Evolutionary conservation across 1,140 invertebrate species (phyloP).

Genomic region (Drosophila virilis): DNA sequence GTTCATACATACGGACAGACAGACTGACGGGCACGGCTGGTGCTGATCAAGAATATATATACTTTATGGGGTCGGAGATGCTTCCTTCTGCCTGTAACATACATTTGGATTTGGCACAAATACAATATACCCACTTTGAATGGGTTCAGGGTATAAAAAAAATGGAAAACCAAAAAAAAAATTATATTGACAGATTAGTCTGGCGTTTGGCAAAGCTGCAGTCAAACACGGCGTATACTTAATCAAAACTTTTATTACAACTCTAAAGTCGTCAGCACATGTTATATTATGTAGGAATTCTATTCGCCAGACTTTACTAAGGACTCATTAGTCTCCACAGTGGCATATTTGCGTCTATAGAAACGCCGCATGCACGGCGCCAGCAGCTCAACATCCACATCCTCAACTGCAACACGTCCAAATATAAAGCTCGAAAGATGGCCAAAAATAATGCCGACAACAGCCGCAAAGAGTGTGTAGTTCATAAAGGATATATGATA

Average conservation of each 20-base stretch:
- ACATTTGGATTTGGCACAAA: too few relatives aligned
- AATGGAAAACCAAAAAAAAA: neutral
- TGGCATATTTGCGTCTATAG: conserved; percentile 48
- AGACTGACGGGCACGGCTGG: too few relatives aligned
- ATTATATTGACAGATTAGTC: neutral
- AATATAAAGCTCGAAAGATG: conserved; percentile 54
- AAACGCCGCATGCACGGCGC: conserved; percentile 61
- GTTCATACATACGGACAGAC: too few relatives aligned
- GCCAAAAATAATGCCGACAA: conserved; percentile 40
- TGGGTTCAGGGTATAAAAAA: too few relatives aligned
- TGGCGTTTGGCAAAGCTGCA: conserved; percentile 2
- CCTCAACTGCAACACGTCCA: conserved; percentile 49
- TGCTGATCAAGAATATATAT: too few relatives aligned
- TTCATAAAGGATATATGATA: conserved; percentile 73
- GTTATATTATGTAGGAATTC: conserved; percentile 43
- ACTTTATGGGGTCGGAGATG: too few relatives aligned
- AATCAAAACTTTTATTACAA: conserved; percentile 33
- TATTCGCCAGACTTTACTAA: conserved; percentile 19
- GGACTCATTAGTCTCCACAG: conserved; percentile 55
- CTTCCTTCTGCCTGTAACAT: too few relatives aligned
- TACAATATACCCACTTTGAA: too few relatives aligned
- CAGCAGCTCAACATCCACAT: conserved; percentile 63
- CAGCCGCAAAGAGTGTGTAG: conserved; percentile 47
- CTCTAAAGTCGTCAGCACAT: conserved; percentile 27
- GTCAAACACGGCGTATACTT: conserved; percentile 35